Evolutionary conservation across 2,113 vertebrate species (phyloP).

Genomic region (Xyrauchen texanus): DNA sequence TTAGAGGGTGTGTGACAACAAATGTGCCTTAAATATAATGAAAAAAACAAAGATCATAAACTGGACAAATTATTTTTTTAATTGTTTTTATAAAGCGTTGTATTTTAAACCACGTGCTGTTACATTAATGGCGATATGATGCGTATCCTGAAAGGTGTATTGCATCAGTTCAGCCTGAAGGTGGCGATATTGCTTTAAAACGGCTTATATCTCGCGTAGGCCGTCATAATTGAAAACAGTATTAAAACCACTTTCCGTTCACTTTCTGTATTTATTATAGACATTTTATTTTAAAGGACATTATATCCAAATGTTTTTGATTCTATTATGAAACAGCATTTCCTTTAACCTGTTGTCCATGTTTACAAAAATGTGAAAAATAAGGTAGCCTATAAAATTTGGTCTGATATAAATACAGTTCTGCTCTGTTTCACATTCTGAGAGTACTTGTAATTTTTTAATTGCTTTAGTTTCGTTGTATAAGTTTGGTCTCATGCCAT

Average conservation of each 20-base stretch:
- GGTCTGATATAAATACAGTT: too few relatives aligned
- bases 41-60: too few relatives aligned
- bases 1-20: too few relatives aligned
- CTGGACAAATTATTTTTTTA: too few relatives aligned
- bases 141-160: not conserved
- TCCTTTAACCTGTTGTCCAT: too few relatives aligned
- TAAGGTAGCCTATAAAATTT: too few relatives aligned
- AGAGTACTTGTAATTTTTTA: not conserved
- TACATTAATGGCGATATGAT: not conserved
- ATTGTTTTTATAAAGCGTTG: not conserved
- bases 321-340: too few relatives aligned
- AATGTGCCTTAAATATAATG: too few relatives aligned
- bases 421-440: not conserved
- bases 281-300: too few relatives aligned
- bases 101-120: not conserved
- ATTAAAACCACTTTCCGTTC: not conserved
- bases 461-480: not conserved
- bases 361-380: too few relatives aligned
- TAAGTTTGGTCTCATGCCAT: too few relatives aligned
- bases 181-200: slow-evolving; percentile 38
- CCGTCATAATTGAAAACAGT: not conserved
- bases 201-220: not conserved
- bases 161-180: slow-evolving; percentile 11
- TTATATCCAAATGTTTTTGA: too few relatives aligned
- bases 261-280: not conserved